Conservation (phyloP, 2,797 vertebrate genomes). For the Furcifer pardalis region DNA sequence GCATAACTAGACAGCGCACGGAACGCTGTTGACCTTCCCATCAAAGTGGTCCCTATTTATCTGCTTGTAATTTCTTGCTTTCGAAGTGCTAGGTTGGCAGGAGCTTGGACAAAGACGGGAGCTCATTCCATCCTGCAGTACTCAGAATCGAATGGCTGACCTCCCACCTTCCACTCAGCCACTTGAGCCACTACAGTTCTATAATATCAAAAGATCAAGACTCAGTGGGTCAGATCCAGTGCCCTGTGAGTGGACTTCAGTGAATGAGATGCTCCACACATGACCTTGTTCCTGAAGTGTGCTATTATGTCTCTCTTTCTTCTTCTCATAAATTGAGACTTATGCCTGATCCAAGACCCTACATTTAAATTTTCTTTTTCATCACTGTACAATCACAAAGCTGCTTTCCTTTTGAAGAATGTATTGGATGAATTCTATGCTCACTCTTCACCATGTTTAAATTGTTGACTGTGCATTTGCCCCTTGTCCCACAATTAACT, state of each 20-base stretch:
- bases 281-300: neutral
- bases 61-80: too few species aligned
- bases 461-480: constrained; percentile 14
- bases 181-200: neutral
- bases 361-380: neutral
- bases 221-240: neutral
- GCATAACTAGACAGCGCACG: too few species aligned
- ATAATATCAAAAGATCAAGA: neutral
- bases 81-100: too few species aligned
- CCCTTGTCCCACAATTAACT: neutral
- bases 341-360: neutral
- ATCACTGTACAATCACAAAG: neutral
- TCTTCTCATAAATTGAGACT: neutral
- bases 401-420: constrained; percentile 33
- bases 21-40: too few species aligned
- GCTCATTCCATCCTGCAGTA: too few species aligned
- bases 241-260: neutral
- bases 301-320: neutral
- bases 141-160: too few species aligned
- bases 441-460: constrained; percentile 10
- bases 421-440: constrained; percentile 8
- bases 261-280: neutral
- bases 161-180: too few species aligned
- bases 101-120: too few species aligned
- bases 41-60: too few species aligned